A percentile compares a stretch with the other conserved stretches of the same genome.
Evolutionary conservation across 2,113 vertebrate species (phyloP).

Genomic region (Grammomys dolichurus): DNA sequence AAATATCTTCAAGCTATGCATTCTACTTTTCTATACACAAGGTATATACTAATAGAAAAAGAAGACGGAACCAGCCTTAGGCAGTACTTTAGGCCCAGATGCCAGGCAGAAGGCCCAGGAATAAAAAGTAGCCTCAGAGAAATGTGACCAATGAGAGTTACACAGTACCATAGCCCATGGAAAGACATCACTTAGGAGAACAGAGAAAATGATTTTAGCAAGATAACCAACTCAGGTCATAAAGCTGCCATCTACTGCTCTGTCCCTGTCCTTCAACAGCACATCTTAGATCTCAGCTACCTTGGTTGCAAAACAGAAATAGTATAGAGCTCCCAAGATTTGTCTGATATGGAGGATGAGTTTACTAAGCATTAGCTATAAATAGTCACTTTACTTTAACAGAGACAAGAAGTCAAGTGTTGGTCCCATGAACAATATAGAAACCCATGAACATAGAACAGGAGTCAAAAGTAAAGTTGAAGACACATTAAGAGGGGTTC

Average conservation of each 20-base stretch:
- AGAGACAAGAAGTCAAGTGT: neutral
- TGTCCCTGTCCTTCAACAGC: neutral
- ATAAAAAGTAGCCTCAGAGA: too few species aligned
- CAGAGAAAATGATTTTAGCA: neutral
- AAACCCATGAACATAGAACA: neutral
- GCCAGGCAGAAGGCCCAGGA: neutral
- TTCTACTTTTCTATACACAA: neutral
- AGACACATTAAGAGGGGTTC: neutral
- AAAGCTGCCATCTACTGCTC: neutral
- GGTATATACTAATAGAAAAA: neutral
- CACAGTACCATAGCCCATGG: neutral
- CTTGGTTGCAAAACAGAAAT: neutral
- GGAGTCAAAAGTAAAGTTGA: neutral
- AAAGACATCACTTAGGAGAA: neutral
- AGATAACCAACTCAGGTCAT: neutral
- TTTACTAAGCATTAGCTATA: neutral
- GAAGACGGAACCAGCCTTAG: neutral
- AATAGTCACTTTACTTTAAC: neutral
- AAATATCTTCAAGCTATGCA: neutral
- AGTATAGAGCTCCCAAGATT: neutral
- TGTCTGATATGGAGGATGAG: neutral
- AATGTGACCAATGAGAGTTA: too few species aligned
- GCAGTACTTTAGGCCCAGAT: neutral
- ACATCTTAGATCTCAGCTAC: neutral
- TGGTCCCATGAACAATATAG: neutral